phyloP scores from a whole-genome alignment of 92 coral and sea anemone genomes.

The Zoanthus sansibaricus region DNA sequence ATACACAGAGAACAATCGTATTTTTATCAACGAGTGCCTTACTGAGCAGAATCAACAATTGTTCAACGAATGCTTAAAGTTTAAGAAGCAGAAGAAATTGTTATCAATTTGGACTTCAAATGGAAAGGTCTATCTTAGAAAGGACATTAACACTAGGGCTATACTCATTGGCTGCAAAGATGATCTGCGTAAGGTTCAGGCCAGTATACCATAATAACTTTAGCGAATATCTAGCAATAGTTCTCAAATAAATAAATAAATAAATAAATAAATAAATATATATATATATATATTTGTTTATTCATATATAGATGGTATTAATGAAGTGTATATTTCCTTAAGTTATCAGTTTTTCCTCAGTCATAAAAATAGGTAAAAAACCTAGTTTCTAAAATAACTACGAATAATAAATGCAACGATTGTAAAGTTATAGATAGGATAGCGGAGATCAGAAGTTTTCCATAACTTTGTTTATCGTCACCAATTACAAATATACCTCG shows the following conservation, averaged over 20 bases:
- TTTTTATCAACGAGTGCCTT: conserved; percentile 27
- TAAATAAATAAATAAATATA: background rate
- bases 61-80: background rate
- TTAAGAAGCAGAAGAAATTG: conserved; percentile 13
- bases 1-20: conserved; percentile 25
- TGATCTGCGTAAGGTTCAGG: conserved; percentile 1
- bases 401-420: no score
- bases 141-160: conserved; percentile 16
- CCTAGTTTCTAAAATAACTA: no score
- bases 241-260: no score
- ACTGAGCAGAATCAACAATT: conserved; percentile 11
- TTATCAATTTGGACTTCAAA: background rate
- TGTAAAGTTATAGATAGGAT: no score
- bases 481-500: no score
- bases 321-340: no score
- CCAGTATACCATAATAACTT: conserved; percentile 11
- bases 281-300: no score
- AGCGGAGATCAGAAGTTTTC: no score
- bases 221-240: background rate
- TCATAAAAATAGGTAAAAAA: no score
- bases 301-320: no score
- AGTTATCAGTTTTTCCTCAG: no score
- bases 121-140: conserved; percentile 8
- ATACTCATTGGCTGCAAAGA: conserved; percentile 5
- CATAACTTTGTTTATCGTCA: no score